Evolutionary conservation across 2,797 vertebrate species (phyloP).

Genomic region (Decapterus maruadsi): DNA sequence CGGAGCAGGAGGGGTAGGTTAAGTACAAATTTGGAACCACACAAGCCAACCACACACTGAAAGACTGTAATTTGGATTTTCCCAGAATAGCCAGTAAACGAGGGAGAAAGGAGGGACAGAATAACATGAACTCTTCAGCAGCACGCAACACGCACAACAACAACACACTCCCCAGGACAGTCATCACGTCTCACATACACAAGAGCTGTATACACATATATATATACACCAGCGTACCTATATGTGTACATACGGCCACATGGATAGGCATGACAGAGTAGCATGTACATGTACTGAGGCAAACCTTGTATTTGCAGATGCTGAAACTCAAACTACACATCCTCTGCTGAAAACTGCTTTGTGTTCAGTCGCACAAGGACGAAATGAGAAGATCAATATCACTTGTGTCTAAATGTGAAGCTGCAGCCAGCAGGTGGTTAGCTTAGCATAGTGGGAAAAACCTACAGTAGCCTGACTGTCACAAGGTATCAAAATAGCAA

Average conservation of each 20-base stretch:
- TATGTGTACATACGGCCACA: conserved; percentile 12
- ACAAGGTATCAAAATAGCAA: no score
- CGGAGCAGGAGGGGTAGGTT: conserved; percentile 79
- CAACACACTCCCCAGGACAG: conserved; percentile 70
- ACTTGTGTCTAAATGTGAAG: not conserved
- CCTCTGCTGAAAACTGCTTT: not conserved
- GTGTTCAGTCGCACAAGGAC: not conserved
- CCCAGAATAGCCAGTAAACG: conserved; percentile 88
- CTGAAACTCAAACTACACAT: not conserved
- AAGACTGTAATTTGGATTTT: conserved; percentile 90
- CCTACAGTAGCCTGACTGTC: no score
- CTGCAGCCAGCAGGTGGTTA: not conserved
- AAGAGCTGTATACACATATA: conserved; percentile 35
- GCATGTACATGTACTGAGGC: not conserved
- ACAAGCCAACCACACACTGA: conserved; percentile 85
- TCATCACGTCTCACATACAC: conserved; percentile 47
- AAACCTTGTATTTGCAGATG: not conserved
- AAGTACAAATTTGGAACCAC: conserved; percentile 87
- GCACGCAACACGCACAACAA: conserved; percentile 84
- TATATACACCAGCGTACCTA: conserved; percentile 26
- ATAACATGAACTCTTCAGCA: conserved; percentile 86
- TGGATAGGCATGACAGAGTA: not conserved
- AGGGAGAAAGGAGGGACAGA: conserved; percentile 83
- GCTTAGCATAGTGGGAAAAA: not conserved
- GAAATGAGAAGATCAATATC: not conserved